Conservation (phyloP, 2,113 vertebrate genomes). For the Etheostoma spectabile region DNA sequence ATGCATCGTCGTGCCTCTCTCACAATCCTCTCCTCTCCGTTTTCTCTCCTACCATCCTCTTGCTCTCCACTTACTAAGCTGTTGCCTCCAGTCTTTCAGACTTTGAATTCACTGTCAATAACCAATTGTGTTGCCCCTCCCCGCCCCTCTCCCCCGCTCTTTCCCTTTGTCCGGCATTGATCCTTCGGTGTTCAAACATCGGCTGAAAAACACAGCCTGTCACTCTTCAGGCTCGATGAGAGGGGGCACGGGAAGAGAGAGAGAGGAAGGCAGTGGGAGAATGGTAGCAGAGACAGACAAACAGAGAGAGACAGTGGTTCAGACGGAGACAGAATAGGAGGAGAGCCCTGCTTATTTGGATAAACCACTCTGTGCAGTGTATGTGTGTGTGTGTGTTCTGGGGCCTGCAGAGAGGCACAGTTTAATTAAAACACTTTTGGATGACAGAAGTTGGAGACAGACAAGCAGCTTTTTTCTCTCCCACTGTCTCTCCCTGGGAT, state of each 20-base stretch:
- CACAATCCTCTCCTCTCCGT: slow-evolving; percentile 35
- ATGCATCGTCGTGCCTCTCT: slow-evolving; percentile 20
- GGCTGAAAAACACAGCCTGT: slow-evolving; percentile 81
- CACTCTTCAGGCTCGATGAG: slow-evolving; percentile 70
- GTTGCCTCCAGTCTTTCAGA: slow-evolving; percentile 77
- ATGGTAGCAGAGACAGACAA: slow-evolving; percentile 56
- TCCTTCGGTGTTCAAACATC: slow-evolving; percentile 78
- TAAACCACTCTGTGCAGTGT: slow-evolving; percentile 49
- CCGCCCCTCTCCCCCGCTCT: slow-evolving; percentile 63
- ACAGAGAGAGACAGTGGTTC: slow-evolving; percentile 58
- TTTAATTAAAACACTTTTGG: slow-evolving; percentile 82
- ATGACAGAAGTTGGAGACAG: slow-evolving; percentile 71
- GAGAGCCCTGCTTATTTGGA: slow-evolving; percentile 61
- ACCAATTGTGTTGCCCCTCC: slow-evolving; percentile 82
- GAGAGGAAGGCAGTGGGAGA: slow-evolving; percentile 26
- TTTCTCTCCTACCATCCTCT: slow-evolving; percentile 39
- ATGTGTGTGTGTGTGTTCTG: slow-evolving; percentile 50
- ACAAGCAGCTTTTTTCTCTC: slow-evolving; percentile 50
- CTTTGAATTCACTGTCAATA: slow-evolving; percentile 86
- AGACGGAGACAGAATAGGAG: slow-evolving; percentile 69
- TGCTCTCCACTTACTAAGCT: slow-evolving; percentile 63
- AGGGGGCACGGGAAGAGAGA: slow-evolving; percentile 29
- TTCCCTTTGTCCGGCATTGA: slow-evolving; percentile 83
- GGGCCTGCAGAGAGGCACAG: slow-evolving; percentile 52
- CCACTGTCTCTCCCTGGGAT: slow-evolving; percentile 62